Evolutionary conservation across 2,797 vertebrate genomes (phyloP).

Genomic region (Gallinago nigripennis): DNA sequence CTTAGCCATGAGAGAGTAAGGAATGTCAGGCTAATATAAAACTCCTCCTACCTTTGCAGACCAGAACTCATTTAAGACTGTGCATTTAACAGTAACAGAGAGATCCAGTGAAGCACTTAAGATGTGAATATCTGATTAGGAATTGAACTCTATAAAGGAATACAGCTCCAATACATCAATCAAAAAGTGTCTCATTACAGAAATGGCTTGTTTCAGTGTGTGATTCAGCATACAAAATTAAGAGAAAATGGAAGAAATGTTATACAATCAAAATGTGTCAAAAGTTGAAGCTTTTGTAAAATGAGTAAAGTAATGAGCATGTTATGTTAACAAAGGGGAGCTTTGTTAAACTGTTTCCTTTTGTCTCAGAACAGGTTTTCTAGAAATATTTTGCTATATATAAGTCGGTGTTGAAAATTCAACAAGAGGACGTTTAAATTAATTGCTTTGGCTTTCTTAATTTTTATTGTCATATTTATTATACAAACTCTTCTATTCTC

Average conservation of each 20-base stretch:
- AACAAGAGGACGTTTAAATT: not conserved
- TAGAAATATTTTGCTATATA: not conserved
- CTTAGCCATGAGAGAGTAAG: not conserved
- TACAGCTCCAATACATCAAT: not conserved
- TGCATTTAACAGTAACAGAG: conserved; percentile 34
- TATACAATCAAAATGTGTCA: not conserved
- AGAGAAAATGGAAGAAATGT: not conserved
- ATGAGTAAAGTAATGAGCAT: not conserved
- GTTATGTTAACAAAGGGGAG: not conserved
- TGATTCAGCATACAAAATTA: conserved; percentile 1
- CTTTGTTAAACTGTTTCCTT: not conserved
- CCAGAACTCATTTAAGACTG: conserved; percentile 34
- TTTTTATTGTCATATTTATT: not conserved
- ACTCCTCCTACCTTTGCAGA: conserved; percentile 18
- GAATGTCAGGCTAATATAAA: conserved; percentile 25
- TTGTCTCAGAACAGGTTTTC: not conserved
- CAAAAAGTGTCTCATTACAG: not conserved
- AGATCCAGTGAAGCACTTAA: conserved; percentile 63
- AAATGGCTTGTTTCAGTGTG: not conserved
- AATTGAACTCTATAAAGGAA: not conserved
- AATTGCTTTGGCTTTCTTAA: not conserved
- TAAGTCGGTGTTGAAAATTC: not conserved
- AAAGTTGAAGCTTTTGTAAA: not conserved
- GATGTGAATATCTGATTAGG: conserved; percentile 64
- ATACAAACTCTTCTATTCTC: not conserved